Evolutionary conservation across 1,140 invertebrate genomes (phyloP).

Genomic region (Zaprionus davidi): DNA sequence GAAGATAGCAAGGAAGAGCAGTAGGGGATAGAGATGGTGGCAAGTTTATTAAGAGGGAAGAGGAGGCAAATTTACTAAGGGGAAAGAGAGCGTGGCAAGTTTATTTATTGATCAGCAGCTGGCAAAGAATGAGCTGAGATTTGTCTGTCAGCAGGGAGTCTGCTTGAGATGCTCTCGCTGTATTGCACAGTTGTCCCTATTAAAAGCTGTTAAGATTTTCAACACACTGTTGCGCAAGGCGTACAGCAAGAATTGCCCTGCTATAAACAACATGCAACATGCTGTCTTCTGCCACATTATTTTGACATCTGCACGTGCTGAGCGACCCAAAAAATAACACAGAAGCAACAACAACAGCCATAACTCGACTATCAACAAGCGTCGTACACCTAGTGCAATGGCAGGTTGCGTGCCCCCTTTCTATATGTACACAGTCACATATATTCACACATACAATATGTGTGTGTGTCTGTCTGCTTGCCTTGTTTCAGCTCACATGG

Average conservation of each 20-base stretch:
- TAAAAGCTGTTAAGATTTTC: neutral
- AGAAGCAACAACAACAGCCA: slow-evolving; percentile 8
- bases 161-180: neutral
- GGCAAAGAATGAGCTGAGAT: neutral
- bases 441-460: neutral
- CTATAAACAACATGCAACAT: slow-evolving; percentile 8
- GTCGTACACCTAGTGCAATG: slow-evolving; percentile 26
- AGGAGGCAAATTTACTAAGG: no score
- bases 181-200: neutral
- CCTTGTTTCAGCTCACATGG: slow-evolving; percentile 63
- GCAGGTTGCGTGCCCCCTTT: slow-evolving; percentile 59
- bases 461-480: neutral
- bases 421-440: slow-evolving; percentile 19
- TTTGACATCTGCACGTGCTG: slow-evolving; percentile 70
- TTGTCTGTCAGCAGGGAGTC: neutral
- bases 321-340: slow-evolving; percentile 14
- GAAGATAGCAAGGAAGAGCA: neutral
- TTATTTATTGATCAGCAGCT: neutral
- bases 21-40: neutral
- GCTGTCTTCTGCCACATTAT: slow-evolving; percentile 38
- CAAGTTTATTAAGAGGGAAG: no score
- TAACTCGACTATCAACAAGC: slow-evolving; percentile 15
- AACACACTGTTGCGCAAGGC: neutral
- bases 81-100: no score
- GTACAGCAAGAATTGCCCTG: neutral